These are phyloP conservation scores for Toxonevra muliebris DNA, from an alignment of 2,888 invertebrate species.

Conservation along the genomic window DNA sequence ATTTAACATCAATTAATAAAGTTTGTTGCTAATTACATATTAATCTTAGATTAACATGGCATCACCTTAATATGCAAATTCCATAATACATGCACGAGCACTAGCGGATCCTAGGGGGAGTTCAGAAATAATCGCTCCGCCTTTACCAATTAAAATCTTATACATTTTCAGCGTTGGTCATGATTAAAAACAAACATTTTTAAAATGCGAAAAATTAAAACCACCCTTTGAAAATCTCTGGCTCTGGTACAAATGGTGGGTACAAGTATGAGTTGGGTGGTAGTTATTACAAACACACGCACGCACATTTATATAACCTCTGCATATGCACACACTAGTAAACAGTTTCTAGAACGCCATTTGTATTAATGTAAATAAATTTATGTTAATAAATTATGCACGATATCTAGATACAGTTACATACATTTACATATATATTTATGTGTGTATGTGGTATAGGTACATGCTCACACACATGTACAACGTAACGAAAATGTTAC, in stretches of 20 bases:
- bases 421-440: background rate
- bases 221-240: too few relatives aligned
- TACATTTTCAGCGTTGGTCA: too few relatives aligned
- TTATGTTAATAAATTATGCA: constrained; percentile 16
- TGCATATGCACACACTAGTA: background rate
- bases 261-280: too few relatives aligned
- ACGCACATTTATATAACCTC: background rate
- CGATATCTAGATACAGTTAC: background rate
- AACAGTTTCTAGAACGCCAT: constrained; percentile 18
- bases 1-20: constrained; percentile 42
- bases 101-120: too few relatives aligned
- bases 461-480: background rate
- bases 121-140: too few relatives aligned
- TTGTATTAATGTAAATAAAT: constrained; percentile 4
- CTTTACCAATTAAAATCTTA: too few relatives aligned
- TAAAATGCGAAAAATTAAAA: too few relatives aligned
- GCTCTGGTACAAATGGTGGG: too few relatives aligned
- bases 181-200: too few relatives aligned
- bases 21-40: constrained; percentile 52
- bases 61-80: constrained; percentile 39
- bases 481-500: background rate
- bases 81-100: constrained; percentile 34
- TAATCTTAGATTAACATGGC: constrained; percentile 50
- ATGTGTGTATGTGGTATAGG: background rate
- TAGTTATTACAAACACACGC: background rate